Base-by-base conservation (phyloP, 2,113 vertebrate genomes). In the Protobothrops mucrosquamatus region DNA sequence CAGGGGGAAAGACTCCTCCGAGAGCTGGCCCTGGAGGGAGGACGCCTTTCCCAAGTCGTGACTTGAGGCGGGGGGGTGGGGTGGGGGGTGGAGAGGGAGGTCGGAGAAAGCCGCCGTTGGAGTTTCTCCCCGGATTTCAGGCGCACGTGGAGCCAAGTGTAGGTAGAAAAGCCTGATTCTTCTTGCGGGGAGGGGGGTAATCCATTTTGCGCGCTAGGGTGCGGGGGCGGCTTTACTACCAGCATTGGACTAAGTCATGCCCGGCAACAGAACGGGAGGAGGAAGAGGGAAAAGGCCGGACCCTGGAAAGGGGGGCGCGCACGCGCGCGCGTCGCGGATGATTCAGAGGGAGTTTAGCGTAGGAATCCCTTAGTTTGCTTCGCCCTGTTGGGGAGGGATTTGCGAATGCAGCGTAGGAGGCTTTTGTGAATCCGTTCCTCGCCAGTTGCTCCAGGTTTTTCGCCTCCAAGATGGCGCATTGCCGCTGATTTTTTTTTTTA, bases 401-500 rank as follows among this genome's bases (percentile, higher is more conserved):
- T 92, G 93, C 96, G 96, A 91, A 89, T 48, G 64, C 93, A 86
- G 91, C 97, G 97, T 97, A 97, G 92, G 94, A 94, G 94, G 95
- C 94, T 94, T 97, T 97, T 92, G 97, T 97, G 98, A 98, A 98
- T 98, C 95, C 87, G 95, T 69, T 95, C 97, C 94, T 91, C 94
- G 95, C 96, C 97, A 96, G 93, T 94, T 96, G 96, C 97, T 97
- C 97, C 95, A 96, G 97, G 93, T 95, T 97, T 95, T 94, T 93
- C 92, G 95, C 95, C 95, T 97, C 97, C 98, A 98, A 99, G 98
- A 98, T 99, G 98, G 98, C 98, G 98, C 98, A 97, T 94, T 95
- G 97, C 96, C 97, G 97, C 97, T 96, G 96, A 97, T 97, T 95
- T 94, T 94, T 96, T 81, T 94, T 95, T 88, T 90, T 87, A 92